phyloP scores from a whole-genome alignment of 2,888 invertebrate species.

The Ashinkailepas kermadecensis region DNA sequence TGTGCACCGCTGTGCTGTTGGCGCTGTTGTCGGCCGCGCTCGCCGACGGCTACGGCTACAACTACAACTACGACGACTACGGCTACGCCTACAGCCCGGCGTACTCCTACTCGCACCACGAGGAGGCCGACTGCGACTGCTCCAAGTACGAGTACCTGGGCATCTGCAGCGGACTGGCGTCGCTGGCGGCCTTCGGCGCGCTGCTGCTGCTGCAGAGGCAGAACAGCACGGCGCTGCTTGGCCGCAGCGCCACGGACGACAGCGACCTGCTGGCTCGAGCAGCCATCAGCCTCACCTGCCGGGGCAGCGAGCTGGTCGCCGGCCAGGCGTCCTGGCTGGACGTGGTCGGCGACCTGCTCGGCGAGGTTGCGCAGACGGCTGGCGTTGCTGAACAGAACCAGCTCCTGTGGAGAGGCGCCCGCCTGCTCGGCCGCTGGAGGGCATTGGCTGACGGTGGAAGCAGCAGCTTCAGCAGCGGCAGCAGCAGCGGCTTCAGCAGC shows the following conservation, averaged over 20 bases:
- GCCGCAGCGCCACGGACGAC: neutral
- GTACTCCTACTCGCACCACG: neutral
- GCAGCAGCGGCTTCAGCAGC: too few species aligned
- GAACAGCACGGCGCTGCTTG: neutral
- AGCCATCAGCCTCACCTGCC: neutral
- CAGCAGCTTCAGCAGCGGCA: too few species aligned
- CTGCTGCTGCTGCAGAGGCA: neutral
- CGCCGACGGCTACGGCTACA: neutral
- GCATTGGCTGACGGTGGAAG: neutral
- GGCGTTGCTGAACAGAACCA: neutral
- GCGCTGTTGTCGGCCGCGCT: neutral
- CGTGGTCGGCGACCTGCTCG: neutral
- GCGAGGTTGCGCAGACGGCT: neutral
- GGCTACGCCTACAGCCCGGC: neutral
- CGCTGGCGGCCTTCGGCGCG: neutral
- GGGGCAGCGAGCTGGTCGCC: neutral
- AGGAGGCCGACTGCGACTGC: neutral
- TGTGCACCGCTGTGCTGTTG: neutral
- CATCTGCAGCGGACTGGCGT: neutral
- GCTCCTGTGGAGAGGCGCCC: neutral
- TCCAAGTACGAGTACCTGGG: slow-evolving; percentile 8
- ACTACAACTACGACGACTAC: neutral
- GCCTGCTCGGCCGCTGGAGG: neutral
- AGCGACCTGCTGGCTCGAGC: neutral
- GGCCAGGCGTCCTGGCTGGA: neutral